Conservation (phyloP, 23 tunicate genomes). For the Halocynthia roretzi region DNA sequence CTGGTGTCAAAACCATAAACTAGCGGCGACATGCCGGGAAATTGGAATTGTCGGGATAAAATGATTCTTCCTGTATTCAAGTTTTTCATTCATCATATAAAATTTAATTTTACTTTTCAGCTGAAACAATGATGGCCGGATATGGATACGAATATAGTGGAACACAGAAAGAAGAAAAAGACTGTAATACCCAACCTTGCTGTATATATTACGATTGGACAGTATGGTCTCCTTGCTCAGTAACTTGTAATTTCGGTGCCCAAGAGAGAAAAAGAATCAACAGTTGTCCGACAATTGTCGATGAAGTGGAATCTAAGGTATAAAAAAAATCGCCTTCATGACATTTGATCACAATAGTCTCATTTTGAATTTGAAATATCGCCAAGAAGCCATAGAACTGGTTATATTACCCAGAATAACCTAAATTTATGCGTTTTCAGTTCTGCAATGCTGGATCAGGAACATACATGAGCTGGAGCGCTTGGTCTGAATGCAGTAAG, state of each 20-base stretch:
- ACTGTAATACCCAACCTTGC: constrained; percentile 55
- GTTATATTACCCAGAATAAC: no score
- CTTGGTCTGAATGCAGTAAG: constrained; percentile 30
- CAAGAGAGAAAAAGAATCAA: constrained; percentile 23
- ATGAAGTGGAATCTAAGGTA: not conserved
- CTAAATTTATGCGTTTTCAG: not conserved
- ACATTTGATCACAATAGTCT: no score
- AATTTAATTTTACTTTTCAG: not conserved
- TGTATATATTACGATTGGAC: constrained; percentile 63
- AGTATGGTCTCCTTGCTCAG: constrained; percentile 70
- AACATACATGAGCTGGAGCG: constrained; percentile 17
- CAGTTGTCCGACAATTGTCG: not conserved
- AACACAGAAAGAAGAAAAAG: not conserved
- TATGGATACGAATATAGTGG: not conserved
- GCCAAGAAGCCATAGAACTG: no score
- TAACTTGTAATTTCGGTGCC: constrained; percentile 62
- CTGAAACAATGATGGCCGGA: not conserved
- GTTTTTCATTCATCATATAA: not conserved
- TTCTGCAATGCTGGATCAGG: constrained; percentile 34
- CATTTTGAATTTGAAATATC: no score
- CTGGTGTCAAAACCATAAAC: no score
- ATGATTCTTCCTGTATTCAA: no score
- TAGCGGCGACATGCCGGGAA: no score
- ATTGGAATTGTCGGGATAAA: no score
- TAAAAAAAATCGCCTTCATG: no score